Base-by-base conservation (phyloP, 2,113 vertebrate genomes). In the Lampris incognitus region DNA sequence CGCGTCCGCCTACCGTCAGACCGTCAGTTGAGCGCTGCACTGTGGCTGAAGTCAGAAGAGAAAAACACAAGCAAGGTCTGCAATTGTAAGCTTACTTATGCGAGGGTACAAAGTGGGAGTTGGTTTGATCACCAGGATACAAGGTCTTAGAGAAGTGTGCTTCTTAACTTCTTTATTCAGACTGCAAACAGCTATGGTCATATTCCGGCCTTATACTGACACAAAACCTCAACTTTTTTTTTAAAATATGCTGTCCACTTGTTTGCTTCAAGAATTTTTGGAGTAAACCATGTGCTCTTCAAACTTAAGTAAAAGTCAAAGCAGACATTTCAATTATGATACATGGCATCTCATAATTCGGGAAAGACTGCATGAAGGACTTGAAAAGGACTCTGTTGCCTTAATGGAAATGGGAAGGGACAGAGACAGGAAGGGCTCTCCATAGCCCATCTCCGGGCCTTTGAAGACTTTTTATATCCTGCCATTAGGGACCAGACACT, bases 401-500 rank as follows among this genome's bases (percentile, higher is more conserved):
- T 56, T 41, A 5, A 1, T 58, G 78, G 74, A 39, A 85, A 86
- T 81, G 57, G 79, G 60, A 60, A 2, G 24, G 48, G 72, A 58
- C 82, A 55, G 46, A 62, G 9, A 55, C 57, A 64, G 78, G 75
- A 76, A 62, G 80, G 75, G 61, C 37, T 39, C 72, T 69, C 57
- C 77, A 79, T 66, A 78, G 64, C 59, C 51, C 70, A 10, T 44
- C 78, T 69, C 2, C 6, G 48, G 83, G 69, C 41, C 79, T 70
- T 63, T 59, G 51, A 79, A 83, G 67, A 76, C 75, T 76, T 78
- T 24, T 78, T 13, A 58, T 49, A 5, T 74, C 59, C 68, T 63
- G 70, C 84, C 69, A 70, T 85, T 67, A 65, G 52, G 56, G 54
- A 36, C 46, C 48, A 8, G 75, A 54, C 66, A 41, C 59, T 1